Base-by-base conservation (phyloP, 37 sponge, comb jelly and placozoan species). In the Cliona cf. orientalis region DNA sequence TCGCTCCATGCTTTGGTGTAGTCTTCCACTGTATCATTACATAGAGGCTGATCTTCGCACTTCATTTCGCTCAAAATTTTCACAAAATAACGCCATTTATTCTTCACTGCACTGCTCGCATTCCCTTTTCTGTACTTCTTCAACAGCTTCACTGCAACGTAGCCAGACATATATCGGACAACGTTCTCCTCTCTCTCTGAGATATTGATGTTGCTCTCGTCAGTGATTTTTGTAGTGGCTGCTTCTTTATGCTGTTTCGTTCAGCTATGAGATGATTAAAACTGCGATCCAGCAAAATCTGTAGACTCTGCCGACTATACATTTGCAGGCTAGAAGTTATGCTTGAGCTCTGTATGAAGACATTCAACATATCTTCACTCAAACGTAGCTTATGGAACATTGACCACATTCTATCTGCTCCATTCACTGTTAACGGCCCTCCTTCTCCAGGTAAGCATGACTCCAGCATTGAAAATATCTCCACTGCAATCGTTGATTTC, bases 131-230 rank as follows among this genome's bases (percentile, higher is more conserved):
- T 53, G 39, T 34, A 74, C 34, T 22, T 53, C 37, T 74, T 74
- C 14, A 74, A 26, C 2, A 74, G 58, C 33, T 49, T 74, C 36
- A 55, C 58, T 31, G 74, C 6, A 23, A 74, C 33, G 58, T 57
- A 74, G 5, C 74, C 74, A 33, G 57, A 23, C 74, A 74, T 74
- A 38, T 74, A 74, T n/a, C 31, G 12, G 2, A 74, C 74, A 2
- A 37, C 74, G 34, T 37, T 74, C 22, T 56, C 5, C 32, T 74
- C 74, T 28, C 56, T 2, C 17, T 26, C 32, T 5, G 74, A 35
- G 2, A 74, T 56, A 9, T 29, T 41, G 4, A 11, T 11, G 42
- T 40, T 34, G 35, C 69, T 36, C 25, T 69, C 42, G 29, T 7
- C 23, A 7, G 23, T n/a, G 23, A 22, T 22, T 6, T 26, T 26